phyloP scores from a whole-genome alignment of 30 jellyfish, hydroid and myxozoan genomes.

The Phacellophora camtschatica region DNA sequence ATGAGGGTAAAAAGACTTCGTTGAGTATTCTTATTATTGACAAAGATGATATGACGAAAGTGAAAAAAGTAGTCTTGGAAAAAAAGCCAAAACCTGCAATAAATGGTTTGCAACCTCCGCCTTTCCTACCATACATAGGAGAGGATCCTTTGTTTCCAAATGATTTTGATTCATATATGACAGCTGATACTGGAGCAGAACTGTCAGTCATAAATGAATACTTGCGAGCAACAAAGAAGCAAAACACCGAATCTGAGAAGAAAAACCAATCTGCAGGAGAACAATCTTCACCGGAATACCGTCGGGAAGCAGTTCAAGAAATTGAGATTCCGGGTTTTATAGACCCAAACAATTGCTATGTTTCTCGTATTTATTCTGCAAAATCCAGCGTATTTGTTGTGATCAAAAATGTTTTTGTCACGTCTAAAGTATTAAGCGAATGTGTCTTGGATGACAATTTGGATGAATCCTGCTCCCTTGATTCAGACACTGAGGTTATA shows the following conservation, averaged over 20 bases:
- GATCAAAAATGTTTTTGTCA: neutral
- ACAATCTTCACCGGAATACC: conserved; percentile 6
- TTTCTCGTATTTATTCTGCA: conserved; percentile 27
- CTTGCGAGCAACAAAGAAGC: conserved; percentile 70
- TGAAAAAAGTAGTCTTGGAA: neutral
- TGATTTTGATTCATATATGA: conserved; percentile 19
- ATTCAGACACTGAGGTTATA: conserved; percentile 46
- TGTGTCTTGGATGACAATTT: neutral
- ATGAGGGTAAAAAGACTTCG: neutral
- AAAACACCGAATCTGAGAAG: conserved; percentile 1
- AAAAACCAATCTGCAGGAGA: conserved; percentile 20
- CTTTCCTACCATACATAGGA: neutral
- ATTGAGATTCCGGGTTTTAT: conserved; percentile 8
- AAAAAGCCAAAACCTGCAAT: neutral
- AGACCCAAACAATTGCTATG: neutral
- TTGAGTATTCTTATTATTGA: conserved; percentile 26
- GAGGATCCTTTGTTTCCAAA: conserved; percentile 10
- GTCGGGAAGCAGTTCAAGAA: conserved; percentile 51
- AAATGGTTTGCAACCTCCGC: neutral
- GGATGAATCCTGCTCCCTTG: conserved; percentile 24
- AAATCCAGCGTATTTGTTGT: conserved; percentile 28
- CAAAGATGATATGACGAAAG: neutral
- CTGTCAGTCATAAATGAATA: conserved; percentile 83
- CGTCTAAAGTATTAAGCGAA: neutral
- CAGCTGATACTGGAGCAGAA: conserved; percentile 50